A percentile compares a stretch with the other conserved stretches of the same genome.
These are phyloP conservation scores for Drosophila emarginata DNA, from an alignment of 2,888 invertebrate genomes.

Conservation along the genomic window DNA sequence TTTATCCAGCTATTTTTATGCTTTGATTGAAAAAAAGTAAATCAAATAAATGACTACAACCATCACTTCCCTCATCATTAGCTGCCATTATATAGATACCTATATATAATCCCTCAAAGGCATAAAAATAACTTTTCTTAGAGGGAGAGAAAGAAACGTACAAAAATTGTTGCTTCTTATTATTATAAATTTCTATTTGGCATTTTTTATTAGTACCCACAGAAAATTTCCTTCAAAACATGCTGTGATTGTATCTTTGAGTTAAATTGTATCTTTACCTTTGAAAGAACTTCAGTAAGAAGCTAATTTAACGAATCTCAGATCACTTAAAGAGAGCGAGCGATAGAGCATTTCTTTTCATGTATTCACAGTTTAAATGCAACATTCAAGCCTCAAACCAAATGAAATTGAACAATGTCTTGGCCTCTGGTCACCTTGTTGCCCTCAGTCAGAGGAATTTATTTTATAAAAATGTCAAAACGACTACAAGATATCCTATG, in stretches of 20 bases:
- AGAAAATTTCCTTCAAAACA: no score
- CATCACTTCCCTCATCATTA: neutral
- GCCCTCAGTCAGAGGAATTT: neutral
- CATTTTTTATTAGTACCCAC: neutral
- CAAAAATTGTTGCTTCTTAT: neutral
- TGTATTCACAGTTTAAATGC: neutral
- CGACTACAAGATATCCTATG: no score
- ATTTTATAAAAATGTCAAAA: neutral
- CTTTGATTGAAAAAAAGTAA: neutral
- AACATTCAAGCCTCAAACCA: slow-evolving; percentile 4
- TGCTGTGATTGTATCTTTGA: no score
- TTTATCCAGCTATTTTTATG: neutral
- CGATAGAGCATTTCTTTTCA: neutral
- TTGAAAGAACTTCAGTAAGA: neutral
- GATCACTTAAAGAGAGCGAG: neutral
- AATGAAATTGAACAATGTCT: slow-evolving; percentile 1
- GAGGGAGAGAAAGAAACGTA: neutral
- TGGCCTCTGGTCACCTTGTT: slow-evolving; percentile 4
- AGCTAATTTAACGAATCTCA: neutral
- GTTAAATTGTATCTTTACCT: no score
- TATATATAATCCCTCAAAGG: neutral
- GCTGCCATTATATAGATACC: neutral
- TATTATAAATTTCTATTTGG: neutral
- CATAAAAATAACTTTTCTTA: neutral
- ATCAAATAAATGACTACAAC: neutral